Evolutionary conservation across 2,797 vertebrate species (phyloP), one percentile per base, ranked within the genome.

Genomic region (Falco berigora): DNA sequence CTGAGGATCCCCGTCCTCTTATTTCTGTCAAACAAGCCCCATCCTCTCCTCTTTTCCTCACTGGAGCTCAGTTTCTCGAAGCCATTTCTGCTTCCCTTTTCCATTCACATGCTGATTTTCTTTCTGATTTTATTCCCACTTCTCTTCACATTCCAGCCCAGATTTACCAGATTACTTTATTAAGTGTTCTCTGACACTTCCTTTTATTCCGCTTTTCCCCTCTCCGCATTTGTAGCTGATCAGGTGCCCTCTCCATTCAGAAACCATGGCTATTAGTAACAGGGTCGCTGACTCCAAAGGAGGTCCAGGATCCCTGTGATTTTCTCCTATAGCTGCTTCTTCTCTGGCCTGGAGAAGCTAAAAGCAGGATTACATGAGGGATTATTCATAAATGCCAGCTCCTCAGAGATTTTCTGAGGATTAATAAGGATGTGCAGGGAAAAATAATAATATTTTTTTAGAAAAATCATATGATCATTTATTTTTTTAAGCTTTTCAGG

Each of bases 391-490:
- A 49, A 69, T 42, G 3, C 21, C 42, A 68, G 13, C 19, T 79
- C 40, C 49, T 20, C 20, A 7, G 40, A 32, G 49, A 11, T 56
- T 78, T 72, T 72, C 25, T 15, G 50, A 52, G 38, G 0, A 1
- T 69, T 17, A 83, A 52, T 23, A 46, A 68, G 14, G 23, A 27
- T 11, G 10, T 30, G 16, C 23, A 50, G 38, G 42, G 20, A 17
- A 49, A 69, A 81, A 56, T 5, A 23, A 15, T 14, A 11, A 18
- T 10, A 15, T 10, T 30, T 53, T 19, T 38, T 38, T 38, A 11
- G 11, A 2, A 27, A 69, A 28, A 28, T 1, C 1, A 44, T 23
- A 2, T 3, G 1, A 40, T 40, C 38, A 34, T 40, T 47, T 53
- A 0, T 17, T 53, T 79, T 62, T 61, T 69, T 17, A 28, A 79